Evolutionary conservation across 2,888 invertebrate species (phyloP), one percentile per base, ranked within the genome.

Genomic region (Galerucella calmariensis): DNA sequence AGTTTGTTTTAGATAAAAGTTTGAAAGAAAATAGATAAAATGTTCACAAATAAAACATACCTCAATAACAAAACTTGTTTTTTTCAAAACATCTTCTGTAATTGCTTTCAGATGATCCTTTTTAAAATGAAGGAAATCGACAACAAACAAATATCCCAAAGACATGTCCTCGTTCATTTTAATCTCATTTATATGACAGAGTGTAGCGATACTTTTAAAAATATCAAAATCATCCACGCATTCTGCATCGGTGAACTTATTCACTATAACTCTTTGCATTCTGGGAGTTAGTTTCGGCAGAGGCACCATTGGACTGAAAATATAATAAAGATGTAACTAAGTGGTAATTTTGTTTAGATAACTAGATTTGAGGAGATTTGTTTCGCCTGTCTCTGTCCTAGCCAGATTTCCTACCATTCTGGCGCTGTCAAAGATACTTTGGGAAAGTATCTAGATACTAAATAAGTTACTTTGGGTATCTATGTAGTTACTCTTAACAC

Each of bases 281-380:
- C 75, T 75, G 16, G 70, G 48, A 11, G 76, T 56, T 12, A 75
- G 53, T 65, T 75, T 79, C 46, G 79, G 79, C 20, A 79, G 65
- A 4, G 77, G 76, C 44, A 73, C n/a, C 69, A 75, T 61, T n/a
- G 65, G 59, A 48, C 71, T 69, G 16, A 27, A 59, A 69, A 35
- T 14, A 67, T 10, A 44, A 58, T 2, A 58, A 3, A 27, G 27
- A 3, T 27, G 27, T n/a, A n/a, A n/a, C n/a, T 27, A 27, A 4
- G 27, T 27, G 27, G 27, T 27, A 27, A 27, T 27, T 3, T 27
- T 27, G 27, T 27, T 27, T 5, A 27, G 4, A 27, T 0, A 27
- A 27, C 3, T 27, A 27, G 27, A 0, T 27, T 5, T 27, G 2
- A 2, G 0, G 27, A 27, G 3, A 27, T 27, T 27, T 27, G 27